phyloP scores from a whole-genome alignment of 2,888 invertebrate species.

The Drosophila tripunctata region DNA sequence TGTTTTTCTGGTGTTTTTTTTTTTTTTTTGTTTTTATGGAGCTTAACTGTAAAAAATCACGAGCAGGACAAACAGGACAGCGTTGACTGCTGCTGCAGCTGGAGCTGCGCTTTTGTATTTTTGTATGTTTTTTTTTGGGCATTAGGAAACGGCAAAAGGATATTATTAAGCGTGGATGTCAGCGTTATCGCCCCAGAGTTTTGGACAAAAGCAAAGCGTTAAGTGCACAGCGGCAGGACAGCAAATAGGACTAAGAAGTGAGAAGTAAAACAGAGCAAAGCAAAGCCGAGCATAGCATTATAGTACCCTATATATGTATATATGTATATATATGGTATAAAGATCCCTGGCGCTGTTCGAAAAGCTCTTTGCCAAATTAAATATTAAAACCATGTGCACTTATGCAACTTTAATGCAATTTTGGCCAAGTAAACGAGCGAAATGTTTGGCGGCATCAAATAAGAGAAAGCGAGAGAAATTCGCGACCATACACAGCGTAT shows the following conservation, averaged over 20 bases:
- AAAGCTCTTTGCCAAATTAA: conserved; percentile 81
- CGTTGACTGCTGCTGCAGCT: conserved; percentile 1
- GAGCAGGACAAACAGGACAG: conserved; percentile 56
- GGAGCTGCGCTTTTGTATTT: conserved; percentile 71
- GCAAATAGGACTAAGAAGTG: conserved; percentile 43
- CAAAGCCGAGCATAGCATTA: background rate
- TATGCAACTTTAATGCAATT: conserved; percentile 82
- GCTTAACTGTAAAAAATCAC: conserved; percentile 68
- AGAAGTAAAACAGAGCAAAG: background rate
- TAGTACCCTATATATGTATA: no score
- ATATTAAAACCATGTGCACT: conserved; percentile 81
- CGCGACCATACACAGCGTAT: conserved; percentile 55
- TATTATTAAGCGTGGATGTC: conserved; percentile 80
- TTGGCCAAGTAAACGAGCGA: conserved; percentile 69
- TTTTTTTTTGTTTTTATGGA: conserved; percentile 8
- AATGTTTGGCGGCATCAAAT: conserved; percentile 62
- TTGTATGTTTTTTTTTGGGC: conserved; percentile 57
- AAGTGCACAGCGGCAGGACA: conserved; percentile 58
- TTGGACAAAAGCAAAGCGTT: conserved; percentile 57
- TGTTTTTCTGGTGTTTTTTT: conserved; percentile 3
- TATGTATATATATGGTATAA: no score
- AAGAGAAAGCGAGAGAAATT: conserved; percentile 52
- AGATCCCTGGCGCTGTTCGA: conserved; percentile 46
- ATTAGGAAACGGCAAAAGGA: conserved; percentile 61
- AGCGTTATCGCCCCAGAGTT: conserved; percentile 67